Percentiles rank a stretch among this genome's conserved stretches.
Evolutionary conservation across 2,888 invertebrate genomes (phyloP).

Genomic region (Iphiclides podalirius): DNA sequence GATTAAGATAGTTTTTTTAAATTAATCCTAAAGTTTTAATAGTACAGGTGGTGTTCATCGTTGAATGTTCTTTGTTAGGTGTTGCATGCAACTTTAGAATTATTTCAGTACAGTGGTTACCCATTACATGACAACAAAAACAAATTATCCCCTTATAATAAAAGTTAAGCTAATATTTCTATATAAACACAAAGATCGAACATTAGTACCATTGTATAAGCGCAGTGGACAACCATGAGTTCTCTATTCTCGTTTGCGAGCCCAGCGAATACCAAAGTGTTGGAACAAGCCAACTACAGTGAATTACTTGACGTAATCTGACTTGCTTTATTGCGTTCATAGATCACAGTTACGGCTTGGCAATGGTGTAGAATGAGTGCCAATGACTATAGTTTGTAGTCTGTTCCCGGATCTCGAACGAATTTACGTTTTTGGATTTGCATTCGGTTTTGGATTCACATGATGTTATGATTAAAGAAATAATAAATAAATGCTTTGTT

Average conservation of each 20-base stretch:
- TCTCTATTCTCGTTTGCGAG: conserved; percentile 16
- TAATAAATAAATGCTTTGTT: no score
- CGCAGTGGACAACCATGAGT: conserved; percentile 14
- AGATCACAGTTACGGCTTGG: conserved; percentile 23
- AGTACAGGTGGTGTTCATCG: no score
- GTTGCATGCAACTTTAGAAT: no score
- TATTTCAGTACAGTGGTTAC: no score
- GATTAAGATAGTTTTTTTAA: no score
- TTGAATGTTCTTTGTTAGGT: no score
- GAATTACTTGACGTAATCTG: conserved; percentile 28
- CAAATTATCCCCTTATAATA: no score
- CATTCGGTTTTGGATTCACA: background rate
- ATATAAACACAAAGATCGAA: background rate
- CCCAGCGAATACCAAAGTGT: conserved; percentile 22
- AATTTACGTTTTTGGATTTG: conserved; percentile 15
- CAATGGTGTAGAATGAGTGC: conserved; percentile 23
- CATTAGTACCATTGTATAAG: conserved; percentile 14
- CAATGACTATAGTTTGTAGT: conserved; percentile 19
- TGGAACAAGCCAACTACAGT: conserved; percentile 24
- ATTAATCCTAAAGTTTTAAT: no score
- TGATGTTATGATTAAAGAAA: no score
- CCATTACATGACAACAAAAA: no score
- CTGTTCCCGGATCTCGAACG: conserved; percentile 7
- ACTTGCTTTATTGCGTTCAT: conserved; percentile 25
- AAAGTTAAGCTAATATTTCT: no score